Percentiles rank a stretch among this genome's conserved stretches.
Conservation (phyloP, 2,113 vertebrate species). For the Numida meleagris region DNA sequence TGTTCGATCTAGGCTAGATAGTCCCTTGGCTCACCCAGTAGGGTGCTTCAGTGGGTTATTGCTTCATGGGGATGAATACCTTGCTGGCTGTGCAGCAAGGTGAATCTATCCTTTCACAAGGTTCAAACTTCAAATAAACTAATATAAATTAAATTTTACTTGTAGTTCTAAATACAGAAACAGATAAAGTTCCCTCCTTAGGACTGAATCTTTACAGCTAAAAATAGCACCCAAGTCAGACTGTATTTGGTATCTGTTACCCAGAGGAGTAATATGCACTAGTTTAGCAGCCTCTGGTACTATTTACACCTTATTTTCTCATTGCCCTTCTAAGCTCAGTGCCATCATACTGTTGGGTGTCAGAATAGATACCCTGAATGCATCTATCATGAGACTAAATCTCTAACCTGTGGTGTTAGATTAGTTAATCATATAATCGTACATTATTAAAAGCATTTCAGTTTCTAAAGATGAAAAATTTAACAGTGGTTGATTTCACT, state of each 20-base stretch:
- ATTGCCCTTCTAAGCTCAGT: background rate
- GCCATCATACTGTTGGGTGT: background rate
- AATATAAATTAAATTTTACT: background rate
- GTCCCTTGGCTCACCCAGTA: background rate
- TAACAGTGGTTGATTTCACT: background rate
- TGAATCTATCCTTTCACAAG: background rate
- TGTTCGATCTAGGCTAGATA: accelerated
- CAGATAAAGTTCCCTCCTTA: background rate
- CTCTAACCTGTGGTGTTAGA: background rate
- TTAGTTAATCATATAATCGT: background rate
- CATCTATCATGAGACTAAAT: background rate
- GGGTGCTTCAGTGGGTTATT: background rate
- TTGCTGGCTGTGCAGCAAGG: background rate
- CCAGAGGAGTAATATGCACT: background rate
- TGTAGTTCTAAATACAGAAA: background rate
- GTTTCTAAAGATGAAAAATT: background rate
- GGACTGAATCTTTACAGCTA: background rate
- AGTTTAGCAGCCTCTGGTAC: background rate
- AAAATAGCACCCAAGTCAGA: background rate
- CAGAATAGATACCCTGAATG: background rate
- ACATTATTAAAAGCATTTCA: background rate
- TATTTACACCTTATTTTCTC: background rate
- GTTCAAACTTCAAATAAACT: background rate
- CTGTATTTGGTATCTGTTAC: background rate
- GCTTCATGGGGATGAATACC: background rate